A percentile compares a stretch with the other conserved stretches of the same genome.
These are phyloP conservation scores for Stenchaetothrips biformis DNA, from an alignment of 2,888 invertebrate species.

Conservation along the genomic window DNA sequence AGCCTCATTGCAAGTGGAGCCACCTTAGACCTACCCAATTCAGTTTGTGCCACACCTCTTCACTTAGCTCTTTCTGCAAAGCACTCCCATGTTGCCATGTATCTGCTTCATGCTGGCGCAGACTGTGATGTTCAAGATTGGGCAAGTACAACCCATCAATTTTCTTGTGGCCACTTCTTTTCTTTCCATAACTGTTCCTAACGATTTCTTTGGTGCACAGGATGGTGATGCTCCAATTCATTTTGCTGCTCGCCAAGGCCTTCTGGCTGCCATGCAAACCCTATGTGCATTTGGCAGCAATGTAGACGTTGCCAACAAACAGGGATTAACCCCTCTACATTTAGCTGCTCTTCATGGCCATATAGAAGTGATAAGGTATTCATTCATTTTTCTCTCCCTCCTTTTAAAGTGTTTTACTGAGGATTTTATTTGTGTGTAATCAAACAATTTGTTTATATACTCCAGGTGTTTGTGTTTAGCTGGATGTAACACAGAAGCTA, in stretches of 20 bases:
- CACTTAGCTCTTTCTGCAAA: conserved; percentile 56
- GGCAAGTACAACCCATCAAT: conserved; percentile 43
- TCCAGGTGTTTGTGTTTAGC: conserved; percentile 57
- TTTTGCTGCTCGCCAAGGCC: conserved; percentile 53
- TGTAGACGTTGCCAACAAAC: conserved; percentile 59
- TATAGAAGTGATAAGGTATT: conserved; percentile 60
- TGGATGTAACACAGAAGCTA: conserved; percentile 63
- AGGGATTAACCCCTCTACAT: conserved; percentile 62
- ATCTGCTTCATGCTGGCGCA: conserved; percentile 57
- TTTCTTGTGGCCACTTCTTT: conserved; percentile 26
- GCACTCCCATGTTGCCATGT: conserved; percentile 53
- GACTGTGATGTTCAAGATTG: conserved; percentile 53
- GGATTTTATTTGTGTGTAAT: conserved; percentile 1
- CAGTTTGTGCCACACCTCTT: conserved; percentile 54
- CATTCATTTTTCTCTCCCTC: conserved; percentile 12
- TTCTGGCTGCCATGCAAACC: conserved; percentile 54
- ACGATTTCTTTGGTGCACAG: conserved; percentile 42
- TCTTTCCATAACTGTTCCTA: conserved; percentile 32
- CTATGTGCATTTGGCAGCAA: conserved; percentile 56
- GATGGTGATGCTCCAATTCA: conserved; percentile 58
- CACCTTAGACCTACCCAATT: conserved; percentile 49
- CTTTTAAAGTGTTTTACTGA: conserved; percentile 14
- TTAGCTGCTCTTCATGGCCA: conserved; percentile 66
- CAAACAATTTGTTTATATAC: not conserved
- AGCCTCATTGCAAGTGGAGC: conserved; percentile 44